Conservation (phyloP, 1,140 invertebrate species). For the Lamellibrachia luymesi region DNA sequence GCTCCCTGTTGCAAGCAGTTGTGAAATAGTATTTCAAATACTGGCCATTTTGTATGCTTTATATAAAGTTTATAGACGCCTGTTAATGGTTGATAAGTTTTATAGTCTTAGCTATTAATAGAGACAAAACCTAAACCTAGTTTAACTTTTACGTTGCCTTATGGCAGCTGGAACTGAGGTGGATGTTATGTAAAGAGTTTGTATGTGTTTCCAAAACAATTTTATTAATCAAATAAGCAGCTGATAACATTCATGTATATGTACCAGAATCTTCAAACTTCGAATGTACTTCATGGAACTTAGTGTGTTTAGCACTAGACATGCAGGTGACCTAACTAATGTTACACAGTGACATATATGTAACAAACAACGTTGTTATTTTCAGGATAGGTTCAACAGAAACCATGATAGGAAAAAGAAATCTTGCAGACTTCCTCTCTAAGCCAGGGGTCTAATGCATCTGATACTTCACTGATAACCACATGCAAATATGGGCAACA, state of each 20-base stretch:
- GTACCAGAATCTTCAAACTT: too few species aligned
- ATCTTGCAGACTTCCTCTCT: not conserved
- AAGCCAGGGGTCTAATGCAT: not conserved
- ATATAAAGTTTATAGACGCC: too few species aligned
- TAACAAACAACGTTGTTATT: not conserved
- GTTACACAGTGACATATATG: not conserved
- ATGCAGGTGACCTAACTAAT: not conserved
- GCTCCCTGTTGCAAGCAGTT: too few species aligned
- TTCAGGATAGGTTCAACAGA: not conserved
- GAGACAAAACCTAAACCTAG: too few species aligned
- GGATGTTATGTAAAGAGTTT: not conserved
- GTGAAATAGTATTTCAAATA: too few species aligned
- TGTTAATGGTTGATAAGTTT: too few species aligned
- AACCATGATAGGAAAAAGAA: not conserved
- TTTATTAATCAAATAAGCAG: not conserved
- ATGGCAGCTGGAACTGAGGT: not conserved
- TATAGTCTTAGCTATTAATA: too few species aligned
- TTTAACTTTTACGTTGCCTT: too few species aligned
- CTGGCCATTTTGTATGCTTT: too few species aligned
- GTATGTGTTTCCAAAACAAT: not conserved
- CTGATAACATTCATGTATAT: not conserved
- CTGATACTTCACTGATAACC: not conserved
- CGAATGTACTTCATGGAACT: not conserved
- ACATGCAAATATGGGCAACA: conserved; percentile 33
- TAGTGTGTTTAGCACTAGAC: not conserved